Evolutionary conservation across 2,797 vertebrate genomes (phyloP), one percentile per base, ranked within the genome.

Genomic region (Cossypha heuglini): DNA sequence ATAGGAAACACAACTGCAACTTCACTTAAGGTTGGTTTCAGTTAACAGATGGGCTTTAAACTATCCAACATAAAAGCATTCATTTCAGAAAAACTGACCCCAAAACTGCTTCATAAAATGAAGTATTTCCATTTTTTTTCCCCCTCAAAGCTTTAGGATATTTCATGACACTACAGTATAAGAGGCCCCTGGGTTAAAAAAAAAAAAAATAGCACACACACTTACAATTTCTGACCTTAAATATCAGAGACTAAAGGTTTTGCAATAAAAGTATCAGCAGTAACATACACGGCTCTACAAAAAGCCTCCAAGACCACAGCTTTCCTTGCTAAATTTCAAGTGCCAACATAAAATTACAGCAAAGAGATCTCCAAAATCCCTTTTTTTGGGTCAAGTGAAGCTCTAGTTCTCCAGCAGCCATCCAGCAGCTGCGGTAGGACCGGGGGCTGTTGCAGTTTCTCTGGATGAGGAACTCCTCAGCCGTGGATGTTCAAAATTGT

Each of bases 21-120:
- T 97, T 97, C 88, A 63, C 96, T 95, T 96, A 97, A 33, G 93
- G 95, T 97, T 97, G 97, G 97, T 98, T 97, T 97, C 96, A 95
- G 95, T 98, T 98, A 98, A 97, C 97, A 98, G 97, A 96, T 97
- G 97, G 96, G 97, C 97, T 98, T 98, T 97, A 98, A 98, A 98
- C 96, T 96, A 98, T 92, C 89, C 96, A 97, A 98, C 98, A 98
- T 97, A 97, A 98, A 98, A 98, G 97, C 97, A 95, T 96, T 97
- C 94, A 93, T 98, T 98, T 97, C 92, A 97, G 87, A 95, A 97
- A 96, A 97, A 92, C 37, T 97, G 96, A 97, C 94, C 97, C 97
- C 97, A 89, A 97, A 97, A 98, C 97, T 97, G 97, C 97, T 98
- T 97, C 96, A 98, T 97, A 98, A 98, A 97, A 97, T 97, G 93